Evolutionary conservation across 2,888 invertebrate species (phyloP), one percentile per base, ranked within the genome.

Genomic region (Apamea monoglypha): DNA sequence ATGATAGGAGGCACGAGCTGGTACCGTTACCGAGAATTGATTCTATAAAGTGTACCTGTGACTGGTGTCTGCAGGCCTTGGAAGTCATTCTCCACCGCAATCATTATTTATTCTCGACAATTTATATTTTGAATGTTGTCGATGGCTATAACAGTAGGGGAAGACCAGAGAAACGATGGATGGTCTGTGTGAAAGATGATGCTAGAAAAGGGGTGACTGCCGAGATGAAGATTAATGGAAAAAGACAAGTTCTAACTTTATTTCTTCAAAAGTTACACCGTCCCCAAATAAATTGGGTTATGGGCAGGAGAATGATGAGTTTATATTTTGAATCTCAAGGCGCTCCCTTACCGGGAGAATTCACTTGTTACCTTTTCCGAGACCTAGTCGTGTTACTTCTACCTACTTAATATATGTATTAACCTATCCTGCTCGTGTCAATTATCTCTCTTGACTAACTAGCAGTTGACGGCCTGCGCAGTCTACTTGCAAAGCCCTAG

Each of bases 21-120:
- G 85, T 80, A 88, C 81, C 70, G 75, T 18, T 87, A 40, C 68
- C 14, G 16, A 70, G 86, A 81, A 88, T 77, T 50, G 29, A 64
- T 87, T 72, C 76, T 74, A 44, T 72, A 18, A 53, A 64, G 64
- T 74, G 10, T n/a, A n/a, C 56, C 56, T 1, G 18, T 66, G 12
- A 72, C 53, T 53, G 50, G 59, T 64, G 74, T 36, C 36, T 64
- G 64, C 36, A 76, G 40, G 25, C 64, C 14, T 61, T 67, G 63
- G 59, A 36, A 63, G 59, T 75, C 72, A 75, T 50, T 72, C 44
- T 44, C 32, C 85, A 36, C 40, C 67, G 18, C 56, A 84, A 53
- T 32, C 40, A 16, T 73, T 25, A 85, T 85, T 76, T 56, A 66
- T 70, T 56, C 25, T 32, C 25, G 56, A 50, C 25, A 61, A 25